Evolutionary conservation across 2,113 vertebrate species (phyloP).

Genomic region (Scartelaos histophorus): DNA sequence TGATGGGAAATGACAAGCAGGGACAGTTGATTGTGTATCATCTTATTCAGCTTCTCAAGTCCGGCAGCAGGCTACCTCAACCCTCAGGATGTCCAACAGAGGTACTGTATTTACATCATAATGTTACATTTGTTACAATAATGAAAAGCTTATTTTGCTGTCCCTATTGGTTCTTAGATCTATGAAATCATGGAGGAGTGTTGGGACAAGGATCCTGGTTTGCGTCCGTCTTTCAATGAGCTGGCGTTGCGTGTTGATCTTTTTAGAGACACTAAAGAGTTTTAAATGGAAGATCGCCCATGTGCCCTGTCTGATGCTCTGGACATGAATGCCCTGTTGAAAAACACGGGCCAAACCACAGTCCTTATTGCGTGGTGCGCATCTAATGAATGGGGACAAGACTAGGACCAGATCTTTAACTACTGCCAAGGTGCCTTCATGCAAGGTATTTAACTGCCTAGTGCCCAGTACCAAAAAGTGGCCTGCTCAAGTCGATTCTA

Average conservation of each 20-base stretch:
- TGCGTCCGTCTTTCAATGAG: conserved; percentile 88
- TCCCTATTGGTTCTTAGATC: conserved; percentile 72
- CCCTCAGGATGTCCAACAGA: conserved; percentile 88
- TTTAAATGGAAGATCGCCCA: conserved; percentile 33
- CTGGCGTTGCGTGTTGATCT: conserved; percentile 85
- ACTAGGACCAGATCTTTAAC: conserved; percentile 31
- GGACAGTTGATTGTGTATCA: conserved; percentile 98
- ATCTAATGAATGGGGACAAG: conserved; percentile 20
- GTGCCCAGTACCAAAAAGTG: conserved; percentile 17
- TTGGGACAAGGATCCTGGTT: conserved; percentile 85
- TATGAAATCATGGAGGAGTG: conserved; percentile 91
- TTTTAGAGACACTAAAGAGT: conserved; percentile 83
- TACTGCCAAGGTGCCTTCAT: conserved; percentile 58
- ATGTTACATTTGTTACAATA: not conserved
- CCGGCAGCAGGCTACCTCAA: conserved; percentile 85
- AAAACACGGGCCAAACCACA: conserved; percentile 22
- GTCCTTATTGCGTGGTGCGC: conserved; percentile 18
- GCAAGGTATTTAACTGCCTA: conserved; percentile 28
- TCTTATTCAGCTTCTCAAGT: conserved; percentile 92
- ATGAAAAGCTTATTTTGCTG: not conserved
- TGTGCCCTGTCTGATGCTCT: conserved; percentile 46
- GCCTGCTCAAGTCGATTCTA: conserved; percentile 19
- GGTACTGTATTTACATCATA: conserved; percentile 68
- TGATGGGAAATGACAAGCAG: conserved; percentile 98
- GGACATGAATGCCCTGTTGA: conserved; percentile 17